Base-by-base conservation (phyloP, 2,797 vertebrate species). In the Aythya fuligula region DNA sequence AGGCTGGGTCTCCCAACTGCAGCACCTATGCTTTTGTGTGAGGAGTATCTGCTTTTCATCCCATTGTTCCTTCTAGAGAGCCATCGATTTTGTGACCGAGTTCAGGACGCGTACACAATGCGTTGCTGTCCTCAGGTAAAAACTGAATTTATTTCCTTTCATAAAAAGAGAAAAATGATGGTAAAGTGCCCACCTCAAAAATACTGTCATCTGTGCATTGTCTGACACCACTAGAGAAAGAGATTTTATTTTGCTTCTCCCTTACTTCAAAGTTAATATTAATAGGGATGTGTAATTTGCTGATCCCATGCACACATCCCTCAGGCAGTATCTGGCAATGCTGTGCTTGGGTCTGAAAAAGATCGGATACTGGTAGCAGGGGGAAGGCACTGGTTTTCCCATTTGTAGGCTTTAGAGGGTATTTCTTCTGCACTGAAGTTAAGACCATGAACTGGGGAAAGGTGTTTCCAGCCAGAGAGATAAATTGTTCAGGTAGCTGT, bases 121-220 rank as follows among this genome's bases (percentile, higher is more conserved):
- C 98, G 99, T 65, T 99, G 99, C 96, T 99, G 99, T 94, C 99
- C 99, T 93, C 99, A 99, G 99, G 99, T 99, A 98, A 97, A 85
- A 79, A n/a, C 13, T 56, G 22, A 25, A 47, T 82, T 73, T 39
- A 14, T 45, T 69, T 87, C 21, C 61, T 67, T 69, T 78, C 3
- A 1, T 20, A 65, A 36, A 5, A 47, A 24, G 3, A 72, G 30
- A 30, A 16, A 66, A 57, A 67, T 19, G 4, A 74, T 39, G 16
- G 11, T 24, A 41, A 89, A 53, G 21, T 62, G 56, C 34, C 27
- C 27, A 16, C 32, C 9, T 64, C 65, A 84, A 45, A 72, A 92
- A 27, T 53, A 32, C 6, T 11, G 21, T 38, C 56, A 58, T 5
- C 45, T 56, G 6, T 18, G 18, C 24, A 3, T 74, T 73, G 15